Percentiles rank a stretch among this genome's conserved stretches.
Evolutionary conservation across 2,113 vertebrate genomes (phyloP).

Genomic region (Phrynosoma blainvillii): DNA sequence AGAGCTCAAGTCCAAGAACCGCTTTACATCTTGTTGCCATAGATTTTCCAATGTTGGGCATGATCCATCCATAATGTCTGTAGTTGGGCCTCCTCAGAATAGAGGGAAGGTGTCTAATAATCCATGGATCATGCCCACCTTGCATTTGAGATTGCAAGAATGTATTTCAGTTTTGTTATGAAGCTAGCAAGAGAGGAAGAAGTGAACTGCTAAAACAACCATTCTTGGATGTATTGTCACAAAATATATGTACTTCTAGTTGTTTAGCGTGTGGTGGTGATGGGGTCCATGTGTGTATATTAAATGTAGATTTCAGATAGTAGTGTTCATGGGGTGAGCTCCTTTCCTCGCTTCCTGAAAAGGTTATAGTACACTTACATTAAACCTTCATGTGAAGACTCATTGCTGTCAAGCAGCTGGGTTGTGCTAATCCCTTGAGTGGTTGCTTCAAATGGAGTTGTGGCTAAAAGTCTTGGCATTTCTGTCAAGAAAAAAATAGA

Average conservation of each 20-base stretch:
- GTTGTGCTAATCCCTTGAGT: slow-evolving; percentile 8
- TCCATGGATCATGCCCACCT: not conserved
- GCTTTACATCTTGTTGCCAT: not conserved
- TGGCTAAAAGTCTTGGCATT: not conserved
- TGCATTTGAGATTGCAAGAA: not conserved
- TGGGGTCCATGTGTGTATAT: not conserved
- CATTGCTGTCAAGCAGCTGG: not conserved
- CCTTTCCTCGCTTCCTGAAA: slow-evolving; percentile 23
- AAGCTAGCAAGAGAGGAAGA: not conserved
- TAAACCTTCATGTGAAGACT: slow-evolving; percentile 14
- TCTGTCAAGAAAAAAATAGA: not conserved
- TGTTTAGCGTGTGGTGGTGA: not conserved
- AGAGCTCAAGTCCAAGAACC: not conserved
- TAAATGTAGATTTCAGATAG: not conserved
- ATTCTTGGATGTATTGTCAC: not conserved
- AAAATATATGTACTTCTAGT: not conserved
- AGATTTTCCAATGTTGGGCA: not conserved
- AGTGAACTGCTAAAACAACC: no score
- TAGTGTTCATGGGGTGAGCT: not conserved
- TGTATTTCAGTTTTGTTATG: not conserved
- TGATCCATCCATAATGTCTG: not conserved
- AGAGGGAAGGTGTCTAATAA: not conserved
- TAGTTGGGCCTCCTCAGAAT: not conserved
- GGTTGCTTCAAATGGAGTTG: not conserved
- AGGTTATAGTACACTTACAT: not conserved